Conservation (phyloP, 2,113 vertebrate genomes). For the Zapornia atra region DNA sequence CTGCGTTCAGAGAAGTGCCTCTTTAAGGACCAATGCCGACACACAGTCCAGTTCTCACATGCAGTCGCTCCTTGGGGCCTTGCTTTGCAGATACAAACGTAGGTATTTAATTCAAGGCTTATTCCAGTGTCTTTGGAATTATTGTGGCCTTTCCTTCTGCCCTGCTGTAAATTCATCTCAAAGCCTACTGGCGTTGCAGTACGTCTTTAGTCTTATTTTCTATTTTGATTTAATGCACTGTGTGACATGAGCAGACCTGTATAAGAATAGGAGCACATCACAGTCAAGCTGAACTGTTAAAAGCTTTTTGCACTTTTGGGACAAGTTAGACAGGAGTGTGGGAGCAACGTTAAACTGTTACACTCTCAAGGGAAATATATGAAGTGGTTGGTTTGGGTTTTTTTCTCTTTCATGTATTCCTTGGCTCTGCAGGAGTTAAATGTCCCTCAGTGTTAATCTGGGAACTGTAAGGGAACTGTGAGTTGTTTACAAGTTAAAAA, state of each 20-base stretch:
- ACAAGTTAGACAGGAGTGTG: background rate
- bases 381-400: background rate
- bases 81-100: background rate
- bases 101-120: background rate
- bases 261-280: background rate
- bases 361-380: background rate
- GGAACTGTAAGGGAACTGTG: background rate
- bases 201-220: background rate
- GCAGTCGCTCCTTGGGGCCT: background rate
- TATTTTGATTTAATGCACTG: background rate
- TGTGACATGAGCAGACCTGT: background rate
- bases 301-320: background rate
- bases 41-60: background rate
- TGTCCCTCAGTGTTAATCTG: background rate
- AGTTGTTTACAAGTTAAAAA: background rate
- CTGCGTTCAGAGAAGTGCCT: background rate
- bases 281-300: background rate
- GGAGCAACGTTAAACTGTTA: background rate
- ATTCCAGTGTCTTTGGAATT: background rate
- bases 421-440: background rate
- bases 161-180: background rate
- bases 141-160: background rate
- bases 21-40: background rate
- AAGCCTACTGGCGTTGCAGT: background rate
- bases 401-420: background rate